Base-by-base conservation (phyloP, 2,888 invertebrate species). In the Tillus elongatus region DNA sequence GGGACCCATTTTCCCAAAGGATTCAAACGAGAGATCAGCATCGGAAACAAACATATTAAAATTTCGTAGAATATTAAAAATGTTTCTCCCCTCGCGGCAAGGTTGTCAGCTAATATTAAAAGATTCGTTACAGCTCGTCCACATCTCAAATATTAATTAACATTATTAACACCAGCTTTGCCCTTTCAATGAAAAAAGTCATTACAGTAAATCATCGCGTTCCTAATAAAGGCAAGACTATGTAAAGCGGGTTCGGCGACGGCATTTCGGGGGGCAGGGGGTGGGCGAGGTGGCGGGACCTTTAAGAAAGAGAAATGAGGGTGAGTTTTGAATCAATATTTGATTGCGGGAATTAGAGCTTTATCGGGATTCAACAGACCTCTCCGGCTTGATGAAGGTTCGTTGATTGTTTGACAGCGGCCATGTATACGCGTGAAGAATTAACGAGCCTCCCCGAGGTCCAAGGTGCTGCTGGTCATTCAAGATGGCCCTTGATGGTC, bases 151-250 rank as follows among this genome's bases (percentile, higher is more conserved):
- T 72, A 72, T 72, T 72, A 72, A 72, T 72, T 72, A 72, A 71
- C 69, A 68, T 72, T 72, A 72, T 72, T 72, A 72, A 70, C 70
- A 68, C 67, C 64, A 61, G 64, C 64, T 63, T 66, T 67, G 64
- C 63, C 59, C 65, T 64, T 63, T 64, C 56, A 50, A 49, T 51
- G 56, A 60, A 64, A 67, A 67, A 66, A 65, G 64, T 70, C 69
- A 71, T 72, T 71, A 72, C 69, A 69, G 71, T 72, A 72, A 72
- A 72, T 72, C 71, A 72, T 70, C 70, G 68, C 67, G 51, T 70
- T 70, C 63, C 70, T 70, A 71, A 71, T 72, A 72, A 69, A 61
- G 53, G 63, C 63, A 51, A 45, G 54, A 26, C 11, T 10, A 26
- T 26, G 10, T 26, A 2, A 26, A 26, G 11, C 11, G n/a, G 27